Evolutionary conservation across 2,113 vertebrate species (phyloP).

Genomic region (Engraulis encrasicolus): DNA sequence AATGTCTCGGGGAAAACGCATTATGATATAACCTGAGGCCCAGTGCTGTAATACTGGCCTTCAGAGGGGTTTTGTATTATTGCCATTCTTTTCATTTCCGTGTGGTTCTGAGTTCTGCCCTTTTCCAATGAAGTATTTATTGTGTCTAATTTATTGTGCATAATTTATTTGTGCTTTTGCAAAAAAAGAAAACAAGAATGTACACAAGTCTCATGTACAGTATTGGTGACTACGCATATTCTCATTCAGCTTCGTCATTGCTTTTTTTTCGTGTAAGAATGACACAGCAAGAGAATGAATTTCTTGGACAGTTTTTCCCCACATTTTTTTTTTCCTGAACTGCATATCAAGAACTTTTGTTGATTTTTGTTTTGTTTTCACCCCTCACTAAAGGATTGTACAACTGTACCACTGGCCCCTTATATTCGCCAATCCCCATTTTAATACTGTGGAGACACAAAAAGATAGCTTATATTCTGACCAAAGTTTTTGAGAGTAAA

Average conservation of each 20-base stretch:
- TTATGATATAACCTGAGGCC: slow-evolving; percentile 6
- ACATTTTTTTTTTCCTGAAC: neutral
- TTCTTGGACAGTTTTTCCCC: neutral
- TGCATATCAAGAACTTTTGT: slow-evolving; percentile 15
- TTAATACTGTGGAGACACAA: neutral
- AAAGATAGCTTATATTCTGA: neutral
- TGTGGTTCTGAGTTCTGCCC: slow-evolving; percentile 52
- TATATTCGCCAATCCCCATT: neutral
- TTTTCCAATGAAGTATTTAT: slow-evolving; percentile 48
- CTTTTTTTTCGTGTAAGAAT: neutral
- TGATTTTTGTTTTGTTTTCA: neutral
- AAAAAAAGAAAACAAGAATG: slow-evolving; percentile 43
- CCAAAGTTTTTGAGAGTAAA: neutral
- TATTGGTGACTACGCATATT: slow-evolving; percentile 41
- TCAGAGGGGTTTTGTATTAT: slow-evolving; percentile 34
- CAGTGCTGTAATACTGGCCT: slow-evolving; percentile 21
- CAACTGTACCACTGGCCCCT: neutral
- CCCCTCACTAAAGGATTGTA: neutral
- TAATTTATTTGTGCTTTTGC: slow-evolving; percentile 41
- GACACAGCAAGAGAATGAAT: neutral
- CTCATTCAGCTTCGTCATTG: slow-evolving; percentile 16
- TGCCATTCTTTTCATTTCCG: slow-evolving; percentile 28
- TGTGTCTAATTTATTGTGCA: slow-evolving; percentile 60
- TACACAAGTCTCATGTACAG: slow-evolving; percentile 43
- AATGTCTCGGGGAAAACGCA: neutral